Evolutionary conservation across 2,888 invertebrate species (phyloP).

Genomic region (Zeuzera pyrina): DNA sequence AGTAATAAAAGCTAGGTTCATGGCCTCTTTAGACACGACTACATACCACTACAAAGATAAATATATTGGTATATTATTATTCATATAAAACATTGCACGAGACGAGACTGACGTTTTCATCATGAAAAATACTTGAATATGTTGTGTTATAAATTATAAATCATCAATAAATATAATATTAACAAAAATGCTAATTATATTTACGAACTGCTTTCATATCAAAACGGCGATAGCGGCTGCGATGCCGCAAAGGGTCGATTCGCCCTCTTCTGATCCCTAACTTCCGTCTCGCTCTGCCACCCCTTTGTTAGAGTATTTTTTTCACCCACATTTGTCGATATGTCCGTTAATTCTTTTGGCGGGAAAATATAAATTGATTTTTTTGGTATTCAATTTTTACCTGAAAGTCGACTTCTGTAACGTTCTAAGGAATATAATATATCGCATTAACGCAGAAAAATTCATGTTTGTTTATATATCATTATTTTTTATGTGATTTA

Average conservation of each 20-base stretch:
- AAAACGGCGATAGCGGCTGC: slow-evolving; percentile 36
- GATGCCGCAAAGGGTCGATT: slow-evolving; percentile 59
- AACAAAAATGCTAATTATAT: not conserved
- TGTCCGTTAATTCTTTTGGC: no score
- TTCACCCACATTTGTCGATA: slow-evolving; percentile 34
- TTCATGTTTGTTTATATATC: no score
- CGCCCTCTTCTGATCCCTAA: slow-evolving; percentile 61
- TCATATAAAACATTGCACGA: not conserved
- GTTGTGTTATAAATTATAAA: no score
- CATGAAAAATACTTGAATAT: no score
- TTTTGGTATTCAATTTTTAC: no score
- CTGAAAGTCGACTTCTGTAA: no score
- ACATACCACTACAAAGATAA: not conserved
- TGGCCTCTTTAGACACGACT: slow-evolving; percentile 47
- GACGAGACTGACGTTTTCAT: no score
- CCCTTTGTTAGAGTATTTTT: slow-evolving; percentile 41
- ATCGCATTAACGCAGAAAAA: no score
- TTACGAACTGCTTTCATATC: not conserved
- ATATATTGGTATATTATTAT: not conserved
- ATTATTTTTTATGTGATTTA: no score
- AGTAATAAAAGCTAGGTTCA: slow-evolving; percentile 57
- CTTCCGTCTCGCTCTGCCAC: slow-evolving; percentile 7
- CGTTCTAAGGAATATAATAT: no score
- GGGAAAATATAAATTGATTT: no score
- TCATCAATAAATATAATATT: not conserved